These are phyloP conservation scores for Phymanthus crucifer DNA, from an alignment of 92 coral and sea anemone species.

Conservation along the genomic window DNA sequence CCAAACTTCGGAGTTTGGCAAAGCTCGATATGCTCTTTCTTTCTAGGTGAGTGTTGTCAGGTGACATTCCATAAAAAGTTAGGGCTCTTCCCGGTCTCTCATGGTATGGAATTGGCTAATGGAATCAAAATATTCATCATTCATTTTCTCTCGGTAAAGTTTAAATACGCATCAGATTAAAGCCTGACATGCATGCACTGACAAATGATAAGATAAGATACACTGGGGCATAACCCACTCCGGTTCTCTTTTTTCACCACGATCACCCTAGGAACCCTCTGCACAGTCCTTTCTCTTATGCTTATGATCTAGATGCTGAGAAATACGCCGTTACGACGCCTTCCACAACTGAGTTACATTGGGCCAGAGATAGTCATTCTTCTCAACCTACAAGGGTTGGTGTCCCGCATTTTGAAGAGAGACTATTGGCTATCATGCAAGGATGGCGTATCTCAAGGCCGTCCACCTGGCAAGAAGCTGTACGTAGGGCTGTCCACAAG, in stretches of 20 bases:
- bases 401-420: neutral
- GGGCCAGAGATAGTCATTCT: neutral
- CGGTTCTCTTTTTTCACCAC: too few relatives aligned
- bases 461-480: constrained; percentile 1
- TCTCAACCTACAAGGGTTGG: constrained; percentile 9
- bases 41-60: too few relatives aligned
- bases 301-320: constrained; percentile 1
- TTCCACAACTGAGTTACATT: neutral
- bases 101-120: too few relatives aligned
- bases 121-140: neutral
- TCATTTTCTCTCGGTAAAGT: neutral
- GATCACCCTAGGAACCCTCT: neutral
- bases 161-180: neutral
- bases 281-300: neutral
- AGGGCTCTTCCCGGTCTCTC: too few relatives aligned
- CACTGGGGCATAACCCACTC: too few relatives aligned
- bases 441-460: neutral
- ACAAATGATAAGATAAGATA: neutral
- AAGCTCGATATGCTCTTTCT: too few relatives aligned
- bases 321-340: neutral
- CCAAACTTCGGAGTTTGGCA: too few relatives aligned
- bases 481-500: too few relatives aligned
- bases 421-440: neutral
- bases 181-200: neutral
- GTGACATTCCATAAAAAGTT: too few relatives aligned